Percentiles rank a stretch among this genome's conserved stretches.
Evolutionary conservation across 2,113 vertebrate genomes (phyloP).

Genomic region (Euleptes europaea): DNA sequence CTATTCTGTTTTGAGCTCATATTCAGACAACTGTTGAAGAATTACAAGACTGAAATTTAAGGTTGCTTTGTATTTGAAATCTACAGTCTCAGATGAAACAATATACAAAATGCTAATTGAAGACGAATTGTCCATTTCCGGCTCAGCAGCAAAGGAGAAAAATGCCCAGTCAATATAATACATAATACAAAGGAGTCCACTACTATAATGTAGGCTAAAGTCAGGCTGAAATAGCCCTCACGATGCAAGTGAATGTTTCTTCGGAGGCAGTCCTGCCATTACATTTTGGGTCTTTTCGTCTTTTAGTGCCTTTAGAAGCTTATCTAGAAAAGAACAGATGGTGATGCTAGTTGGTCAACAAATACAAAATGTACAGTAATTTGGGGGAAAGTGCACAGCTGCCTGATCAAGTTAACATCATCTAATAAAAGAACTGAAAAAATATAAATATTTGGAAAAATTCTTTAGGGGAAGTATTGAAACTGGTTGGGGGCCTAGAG

Average conservation of each 20-base stretch:
- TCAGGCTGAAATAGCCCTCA: constrained; percentile 27
- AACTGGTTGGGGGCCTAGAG: neutral
- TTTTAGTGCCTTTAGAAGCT: constrained; percentile 70
- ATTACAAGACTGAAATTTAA: neutral
- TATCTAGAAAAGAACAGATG: constrained; percentile 69
- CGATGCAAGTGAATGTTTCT: constrained; percentile 45
- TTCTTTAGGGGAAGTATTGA: neutral
- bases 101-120: constrained; percentile 10
- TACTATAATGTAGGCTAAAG: constrained; percentile 22
- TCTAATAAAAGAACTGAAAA: neutral
- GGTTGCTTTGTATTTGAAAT: neutral
- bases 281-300: constrained; percentile 74
- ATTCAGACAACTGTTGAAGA: neutral
- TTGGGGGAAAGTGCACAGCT: neutral
- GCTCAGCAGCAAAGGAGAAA: constrained; percentile 46
- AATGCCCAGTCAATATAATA: constrained; percentile 46
- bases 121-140: constrained; percentile 52
- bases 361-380: neutral
- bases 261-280: constrained; percentile 62
- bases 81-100: neutral
- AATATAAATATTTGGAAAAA: too few relatives aligned
- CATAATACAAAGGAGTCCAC: neutral
- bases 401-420: neutral
- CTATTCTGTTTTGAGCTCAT: neutral
- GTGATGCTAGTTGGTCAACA: neutral